Evolutionary conservation across 2,888 invertebrate genomes (phyloP), one percentile per base, ranked within the genome.

Genomic region (Cheilosia urbana): DNA sequence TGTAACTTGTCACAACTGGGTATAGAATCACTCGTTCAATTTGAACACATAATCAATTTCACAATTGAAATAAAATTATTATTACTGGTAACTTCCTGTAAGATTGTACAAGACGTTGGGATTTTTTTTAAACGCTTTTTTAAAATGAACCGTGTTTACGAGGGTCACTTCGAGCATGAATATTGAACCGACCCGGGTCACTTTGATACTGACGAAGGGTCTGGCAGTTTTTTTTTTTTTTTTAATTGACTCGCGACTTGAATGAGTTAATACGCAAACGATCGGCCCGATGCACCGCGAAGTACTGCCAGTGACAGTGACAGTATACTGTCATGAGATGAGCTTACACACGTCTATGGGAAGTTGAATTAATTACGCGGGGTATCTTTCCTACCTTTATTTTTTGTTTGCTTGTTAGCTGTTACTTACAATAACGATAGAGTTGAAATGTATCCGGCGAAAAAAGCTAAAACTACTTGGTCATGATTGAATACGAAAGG

Each of bases 331-430:
- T 76, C 68, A 40, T 78, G 78, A 81, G 87, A 87, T 87, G 87
- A 87, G 87, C 87, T 81, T 85, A 87, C 81, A 77, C 73, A 78
- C 73, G 71, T 9, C 17, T 77, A 77, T 55, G 77, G 58, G 80
- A 80, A 75, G 51, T 75, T 37, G 76, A 85, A 87, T 81, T 87
- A 87, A 87, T 87, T 87, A 87, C 77, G 77, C 71, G 62, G 40
- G 71, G 75, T 78, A 76, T 75, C 65, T 75, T 76, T 75, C 57
- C 68, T 49, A 72, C 45, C 45, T 27, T 62, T 24, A 40, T 34
- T 72, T 84, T 55, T 62, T 40, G 51, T 62, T 55, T 62, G n/a
- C n/a, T n/a, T n/a, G n/a, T n/a, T n/a, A n/a, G n/a, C n/a, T n/a
- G 34, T 58, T 72, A 73, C 72, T 75, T 65, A 60, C 80, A 66